Evolutionary conservation across 1,140 invertebrate species (phyloP), one percentile per base, ranked within the genome.

Genomic region (Chironomus tepperi): DNA sequence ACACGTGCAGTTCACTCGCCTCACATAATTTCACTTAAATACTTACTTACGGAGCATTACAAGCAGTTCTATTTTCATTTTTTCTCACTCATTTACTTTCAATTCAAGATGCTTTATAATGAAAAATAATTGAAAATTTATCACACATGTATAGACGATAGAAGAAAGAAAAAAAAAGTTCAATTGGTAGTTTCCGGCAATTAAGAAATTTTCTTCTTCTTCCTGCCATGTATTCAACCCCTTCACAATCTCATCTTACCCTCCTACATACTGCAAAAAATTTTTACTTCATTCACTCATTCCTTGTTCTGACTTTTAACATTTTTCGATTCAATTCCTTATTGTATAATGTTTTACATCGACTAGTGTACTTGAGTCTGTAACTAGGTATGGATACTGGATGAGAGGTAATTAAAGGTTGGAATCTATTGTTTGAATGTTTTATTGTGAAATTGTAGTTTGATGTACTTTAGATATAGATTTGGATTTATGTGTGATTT

Each of bases 71-170:
- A 9, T 47, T n/a, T 47, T 47, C 43, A 10, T 47, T 57, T 57
- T n/a, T 57, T 57, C 47, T n/a, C 47, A 34, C 12, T 57, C 12
- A 12, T 12, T 57, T 15, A 57, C n/a, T 57, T 57, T n/a, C n/a
- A 57, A 57, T 57, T 57, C 47, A 57, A 57, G 47, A 57, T 57
- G 47, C n/a, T 57, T 57, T n/a, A 57, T 70, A 70, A 70, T 18
- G 16, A 21, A 70, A 70, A 70, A 18, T 70, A 70, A 70, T 70
- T 70, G 65, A 70, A 70, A 70, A 70, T 70, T 70, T 70, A 70
- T 70, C 65, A 70, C 65, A 70, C 65, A 70, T 57, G 24, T 34
- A 57, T 47, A 47, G 9, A 10, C 43, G 8, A 47, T 57, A 57
- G 47, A 1, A 34, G 24, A 34, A 34, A 34, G n/a, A 57, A 57